These are phyloP conservation scores for Drosophila truncata DNA, from an alignment of 1,140 invertebrate genomes.

Conservation along the genomic window DNA sequence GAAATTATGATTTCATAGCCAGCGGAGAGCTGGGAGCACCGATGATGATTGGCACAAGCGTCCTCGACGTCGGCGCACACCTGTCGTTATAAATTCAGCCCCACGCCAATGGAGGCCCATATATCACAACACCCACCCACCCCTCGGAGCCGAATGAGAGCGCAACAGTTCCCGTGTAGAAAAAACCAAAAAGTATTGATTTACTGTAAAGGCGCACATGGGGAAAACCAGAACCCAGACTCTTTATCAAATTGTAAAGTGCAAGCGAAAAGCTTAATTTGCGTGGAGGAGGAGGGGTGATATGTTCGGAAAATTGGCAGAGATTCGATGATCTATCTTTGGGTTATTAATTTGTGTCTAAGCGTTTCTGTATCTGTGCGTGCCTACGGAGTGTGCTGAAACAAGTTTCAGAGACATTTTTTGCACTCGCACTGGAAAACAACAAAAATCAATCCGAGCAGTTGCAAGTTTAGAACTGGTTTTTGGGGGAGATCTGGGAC, in stretches of 20 bases:
- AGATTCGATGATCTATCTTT: constrained; percentile 48
- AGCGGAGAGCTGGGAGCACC: constrained; percentile 23
- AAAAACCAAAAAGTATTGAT: constrained; percentile 40
- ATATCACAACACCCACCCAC: constrained; percentile 49
- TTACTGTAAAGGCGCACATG: constrained; percentile 32
- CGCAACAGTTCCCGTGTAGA: constrained; percentile 36
- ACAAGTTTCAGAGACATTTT: constrained; percentile 54
- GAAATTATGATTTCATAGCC: constrained; percentile 44
- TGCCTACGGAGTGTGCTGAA: constrained; percentile 52
- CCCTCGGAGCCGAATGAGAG: background rate
- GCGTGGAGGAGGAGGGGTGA: background rate
- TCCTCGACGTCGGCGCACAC: constrained; percentile 49
- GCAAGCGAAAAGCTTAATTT: constrained; percentile 28
- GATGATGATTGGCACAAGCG: constrained; percentile 48
- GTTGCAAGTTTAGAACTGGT: constrained; percentile 26
- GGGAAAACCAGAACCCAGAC: constrained; percentile 25
- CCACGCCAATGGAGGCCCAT: constrained; percentile 47
- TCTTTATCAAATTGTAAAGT: constrained; percentile 27
- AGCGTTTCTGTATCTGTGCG: constrained; percentile 34
- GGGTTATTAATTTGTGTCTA: constrained; percentile 35
- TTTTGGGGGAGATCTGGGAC: constrained; percentile 16
- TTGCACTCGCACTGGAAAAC: constrained; percentile 9
- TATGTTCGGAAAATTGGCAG: constrained; percentile 10
- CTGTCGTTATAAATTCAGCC: constrained; percentile 76
- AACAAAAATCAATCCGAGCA: background rate